A percentile compares a stretch with the other conserved stretches of the same genome.
phyloP scores from a whole-genome alignment of 2,113 vertebrate species.

The Catharus fuscescens region DNA sequence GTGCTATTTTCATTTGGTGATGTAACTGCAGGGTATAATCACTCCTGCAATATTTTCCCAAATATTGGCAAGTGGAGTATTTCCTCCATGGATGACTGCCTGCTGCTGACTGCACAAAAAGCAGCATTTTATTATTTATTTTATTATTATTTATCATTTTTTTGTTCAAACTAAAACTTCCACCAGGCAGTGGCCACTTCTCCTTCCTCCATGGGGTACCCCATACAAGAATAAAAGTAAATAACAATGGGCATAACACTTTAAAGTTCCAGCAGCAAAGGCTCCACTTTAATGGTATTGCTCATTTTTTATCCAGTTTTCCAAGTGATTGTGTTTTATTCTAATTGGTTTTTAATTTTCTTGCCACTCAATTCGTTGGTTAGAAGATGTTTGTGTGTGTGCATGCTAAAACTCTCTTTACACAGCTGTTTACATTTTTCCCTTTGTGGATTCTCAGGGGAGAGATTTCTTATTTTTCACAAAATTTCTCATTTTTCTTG shows the following conservation, averaged over 20 bases:
- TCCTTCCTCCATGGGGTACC: neutral
- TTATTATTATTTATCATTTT: too few species aligned
- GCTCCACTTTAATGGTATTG: neutral
- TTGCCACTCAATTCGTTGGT: neutral
- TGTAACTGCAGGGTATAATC: neutral
- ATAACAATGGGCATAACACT: neutral
- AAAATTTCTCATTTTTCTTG: neutral
- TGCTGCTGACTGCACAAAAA: neutral
- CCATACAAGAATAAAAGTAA: accelerated
- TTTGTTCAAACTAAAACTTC: neutral
- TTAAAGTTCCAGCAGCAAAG: neutral
- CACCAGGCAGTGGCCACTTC: neutral
- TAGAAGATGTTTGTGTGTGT: neutral
- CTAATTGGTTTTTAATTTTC: neutral
- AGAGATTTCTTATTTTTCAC: neutral
- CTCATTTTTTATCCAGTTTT: neutral
- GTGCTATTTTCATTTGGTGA: neutral
- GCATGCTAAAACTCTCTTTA: neutral
- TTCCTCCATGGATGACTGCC: neutral
- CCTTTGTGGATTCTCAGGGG: too few species aligned
- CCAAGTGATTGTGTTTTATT: neutral
- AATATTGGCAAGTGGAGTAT: neutral
- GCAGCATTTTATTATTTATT: too few species aligned
- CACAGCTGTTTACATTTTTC: neutral
- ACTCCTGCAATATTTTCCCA: neutral